Evolutionary conservation across 2,888 invertebrate species (phyloP).

Genomic region (Antheraea yamamai): DNA sequence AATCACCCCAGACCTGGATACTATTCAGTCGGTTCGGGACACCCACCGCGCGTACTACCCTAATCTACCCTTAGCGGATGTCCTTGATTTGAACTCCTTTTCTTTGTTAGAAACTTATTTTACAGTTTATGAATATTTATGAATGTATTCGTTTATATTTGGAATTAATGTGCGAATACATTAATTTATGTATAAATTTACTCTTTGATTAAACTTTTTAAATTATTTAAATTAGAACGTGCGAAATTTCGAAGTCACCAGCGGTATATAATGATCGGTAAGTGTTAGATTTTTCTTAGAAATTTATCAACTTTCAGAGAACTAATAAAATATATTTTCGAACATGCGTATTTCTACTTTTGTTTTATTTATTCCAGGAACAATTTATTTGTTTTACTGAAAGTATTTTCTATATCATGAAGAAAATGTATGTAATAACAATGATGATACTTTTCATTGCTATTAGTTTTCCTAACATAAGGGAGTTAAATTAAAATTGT

Average conservation of each 20-base stretch:
- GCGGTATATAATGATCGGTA: constrained; percentile 74
- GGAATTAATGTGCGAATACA: constrained; percentile 1
- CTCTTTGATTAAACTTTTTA: constrained; percentile 56
- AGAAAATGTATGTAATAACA: background rate
- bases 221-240: constrained; percentile 59
- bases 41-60: constrained; percentile 60
- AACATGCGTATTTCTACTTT: background rate
- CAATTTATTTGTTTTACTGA: background rate
- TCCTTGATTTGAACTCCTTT: background rate
- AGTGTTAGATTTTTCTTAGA: constrained; percentile 39
- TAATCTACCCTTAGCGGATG: constrained; percentile 24
- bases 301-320: background rate
- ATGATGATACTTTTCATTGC: background rate
- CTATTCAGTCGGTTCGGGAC: constrained; percentile 73
- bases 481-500: background rate
- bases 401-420: background rate
- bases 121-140: background rate
- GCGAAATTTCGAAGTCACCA: constrained; percentile 56
- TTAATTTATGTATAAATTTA: constrained; percentile 9
- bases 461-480: background rate
- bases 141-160: background rate
- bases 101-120: constrained; percentile 12
- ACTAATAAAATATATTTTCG: background rate
- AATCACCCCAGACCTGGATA: constrained; percentile 70
- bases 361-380: background rate